Evolutionary conservation across 1,140 invertebrate genomes (phyloP), one percentile per base, ranked within the genome.

Genomic region (Drosophila eugracilis): DNA sequence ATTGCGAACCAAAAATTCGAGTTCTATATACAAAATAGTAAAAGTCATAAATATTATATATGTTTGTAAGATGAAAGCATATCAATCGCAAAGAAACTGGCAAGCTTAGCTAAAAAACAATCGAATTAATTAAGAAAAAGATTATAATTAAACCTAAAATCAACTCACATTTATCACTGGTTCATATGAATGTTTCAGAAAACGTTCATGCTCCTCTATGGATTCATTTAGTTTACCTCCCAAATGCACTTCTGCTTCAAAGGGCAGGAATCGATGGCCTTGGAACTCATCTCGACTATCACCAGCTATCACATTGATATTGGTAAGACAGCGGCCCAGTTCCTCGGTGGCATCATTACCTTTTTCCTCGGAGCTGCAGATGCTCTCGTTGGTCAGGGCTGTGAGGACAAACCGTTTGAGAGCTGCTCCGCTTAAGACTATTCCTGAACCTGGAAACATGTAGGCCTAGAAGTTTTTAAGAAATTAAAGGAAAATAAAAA

Each of bases 181-280:
- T 5, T 89, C 67, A 26, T 70, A 89, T 3, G 77, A 62, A 5
- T 30, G 47, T 0, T 70, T 45, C 10, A 78, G 9, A 9, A 73
- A 85, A 22, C 57, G 37, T 26, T 76, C 72, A 41, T 89, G 59
- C 0, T 2, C 4, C 1, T 75, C 66, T 1, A 63, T 0, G 4
- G 67, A 66, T 9, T 9, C 17, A 54, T 84, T 78, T 14, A 78
- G 10, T 2, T 19, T 39, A 0, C 44, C 17, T 3, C 15, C 24
- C 14, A 90, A 19, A 15, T 83, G 73, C 6, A 74, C 14, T 0
- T 42, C 21, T 0, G 32, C 0, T 1, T 70, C 37, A 10, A 90
- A 86, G 10, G 86, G 86, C 36, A 90, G 21, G 24, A 90, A 79
- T 3, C 75, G 63, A 50, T 89, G 85, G 6, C 50, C 15, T 0